Evolutionary conservation across 2,113 vertebrate genomes (phyloP), one percentile per base, ranked within the genome.

Genomic region (Cardinalis cardinalis): DNA sequence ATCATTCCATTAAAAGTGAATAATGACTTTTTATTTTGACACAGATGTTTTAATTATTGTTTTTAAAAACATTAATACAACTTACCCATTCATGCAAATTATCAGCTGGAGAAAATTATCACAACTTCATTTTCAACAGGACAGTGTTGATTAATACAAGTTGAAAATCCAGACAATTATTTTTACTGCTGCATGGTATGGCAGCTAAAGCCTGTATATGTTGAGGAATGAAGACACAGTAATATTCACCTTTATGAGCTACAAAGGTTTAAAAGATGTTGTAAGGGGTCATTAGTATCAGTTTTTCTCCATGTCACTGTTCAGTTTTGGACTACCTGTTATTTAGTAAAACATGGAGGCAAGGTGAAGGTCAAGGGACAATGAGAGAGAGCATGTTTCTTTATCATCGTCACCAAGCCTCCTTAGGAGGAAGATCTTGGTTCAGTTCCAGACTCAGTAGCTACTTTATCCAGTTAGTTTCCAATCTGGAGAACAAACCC

Each of bases 71-170:
- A 73, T 10, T 51, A 63, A 66, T 34, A 75, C 10, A 81, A 52
- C 11, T 80, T 49, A 80, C 1, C 8, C 20, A 80, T 78, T 84
- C 24, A 49, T 44, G 44, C 32, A 72, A 84, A 90, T 60, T 80
- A 88, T 49, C 26, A 68, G 19, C 20, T 75, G 26, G 41, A 86
- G 32, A 86, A 91, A 88, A 92, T 61, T 38, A 83, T 21, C 52
- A 68, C 32, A 77, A 25, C 16, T 78, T 59, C 32, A 68, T 77
- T 92, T 94, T 84, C 58, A 91, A 28, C 29, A 68, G 72, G 77
- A 70, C n/a, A 53, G 8, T 40, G 15, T 58, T 40, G 36, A 83
- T 59, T 77, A 69, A 89, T 29, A 41, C 7, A 55, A 51, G 25
- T 2, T 43, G 18, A 87, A 87, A 85, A 74, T 36, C 31, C 58